Base-by-base conservation (phyloP, 2,113 vertebrate genomes). In the Mesitornis unicolor region DNA sequence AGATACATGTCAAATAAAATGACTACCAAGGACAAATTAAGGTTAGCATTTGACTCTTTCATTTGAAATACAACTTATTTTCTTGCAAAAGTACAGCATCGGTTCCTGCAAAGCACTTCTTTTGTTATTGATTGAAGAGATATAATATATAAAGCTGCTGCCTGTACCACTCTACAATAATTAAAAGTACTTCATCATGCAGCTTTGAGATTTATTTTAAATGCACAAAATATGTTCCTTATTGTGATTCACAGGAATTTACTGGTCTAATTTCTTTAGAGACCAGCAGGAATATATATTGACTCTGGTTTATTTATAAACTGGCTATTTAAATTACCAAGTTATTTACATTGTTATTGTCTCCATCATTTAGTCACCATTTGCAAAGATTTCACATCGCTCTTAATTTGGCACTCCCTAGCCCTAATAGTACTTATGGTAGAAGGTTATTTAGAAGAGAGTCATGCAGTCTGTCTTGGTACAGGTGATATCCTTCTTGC, bases 111-210 rank as follows among this genome's bases (percentile, higher is more conserved):
- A 94, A 95, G 83, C 50, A 61, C 75, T 95, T 88, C 77, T 95
- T 90, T 85, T 92, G 74, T 91, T 97, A 96, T 95, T 97, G 94
- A 95, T 97, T 94, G 87, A 93, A 88, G 88, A 90, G 85, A 92
- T 93, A 94, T 95, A 95, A 97, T 92, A 96, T 95, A 97, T 97
- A 96, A 97, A 96, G 91, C 95, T 97, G 77, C 83, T 96, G 87
- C 92, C 90, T 97, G 86, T 94, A 90, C 91, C 89, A 95, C 94
- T 95, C 96, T 93, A 79, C 95, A 95, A 91, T 97, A 97, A 97
- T 97, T 97, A 97, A 96, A 97, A 95, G 93, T 95, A 95, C 89
- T 97, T 97, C 94, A 97, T 96, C 96, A 96, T 95, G 94, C 85
- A 88, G 94, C 91, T 92, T 76, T 81, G 80, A 97, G 93, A 94